Evolutionary conservation across 2,113 vertebrate species (phyloP).

Genomic region (Aleadryas rufinucha): DNA sequence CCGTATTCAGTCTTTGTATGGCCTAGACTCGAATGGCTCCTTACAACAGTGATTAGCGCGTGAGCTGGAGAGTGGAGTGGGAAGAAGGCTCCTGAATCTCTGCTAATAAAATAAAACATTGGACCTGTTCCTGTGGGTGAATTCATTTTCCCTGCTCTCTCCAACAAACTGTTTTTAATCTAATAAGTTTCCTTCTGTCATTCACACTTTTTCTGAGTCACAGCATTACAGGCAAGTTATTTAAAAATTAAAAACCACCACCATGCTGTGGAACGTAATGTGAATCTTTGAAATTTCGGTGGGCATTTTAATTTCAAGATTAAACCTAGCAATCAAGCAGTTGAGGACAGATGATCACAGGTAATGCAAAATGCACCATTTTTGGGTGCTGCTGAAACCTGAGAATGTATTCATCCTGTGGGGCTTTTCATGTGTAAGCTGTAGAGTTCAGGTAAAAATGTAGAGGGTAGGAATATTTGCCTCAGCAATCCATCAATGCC

Average conservation of each 20-base stretch:
- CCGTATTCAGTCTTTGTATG: background rate
- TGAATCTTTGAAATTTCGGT: conserved; percentile 34
- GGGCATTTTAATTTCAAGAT: conserved; percentile 35
- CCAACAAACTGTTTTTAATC: conserved; percentile 44
- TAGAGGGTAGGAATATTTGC: background rate
- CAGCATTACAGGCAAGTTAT: conserved; percentile 60
- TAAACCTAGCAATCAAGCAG: conserved; percentile 49
- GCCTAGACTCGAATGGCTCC: background rate
- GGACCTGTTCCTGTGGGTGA: background rate
- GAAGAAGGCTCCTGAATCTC: background rate
- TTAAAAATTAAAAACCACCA: conserved; percentile 49
- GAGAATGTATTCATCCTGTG: background rate
- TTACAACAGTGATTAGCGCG: background rate
- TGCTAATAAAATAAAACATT: conserved; percentile 32
- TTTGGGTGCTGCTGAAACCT: background rate
- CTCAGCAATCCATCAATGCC: conserved; percentile 10
- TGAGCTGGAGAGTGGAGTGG: background rate
- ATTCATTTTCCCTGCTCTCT: conserved; percentile 40
- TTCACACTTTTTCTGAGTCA: conserved; percentile 68
- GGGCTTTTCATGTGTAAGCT: background rate
- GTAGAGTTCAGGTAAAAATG: background rate
- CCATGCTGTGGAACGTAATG: background rate
- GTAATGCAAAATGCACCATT: background rate
- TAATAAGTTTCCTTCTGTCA: conserved; percentile 62
- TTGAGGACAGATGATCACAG: conserved; percentile 1